Evolutionary conservation across 1,140 invertebrate species (phyloP), one percentile per base, ranked within the genome.

Genomic region (Helicoverpa zea): DNA sequence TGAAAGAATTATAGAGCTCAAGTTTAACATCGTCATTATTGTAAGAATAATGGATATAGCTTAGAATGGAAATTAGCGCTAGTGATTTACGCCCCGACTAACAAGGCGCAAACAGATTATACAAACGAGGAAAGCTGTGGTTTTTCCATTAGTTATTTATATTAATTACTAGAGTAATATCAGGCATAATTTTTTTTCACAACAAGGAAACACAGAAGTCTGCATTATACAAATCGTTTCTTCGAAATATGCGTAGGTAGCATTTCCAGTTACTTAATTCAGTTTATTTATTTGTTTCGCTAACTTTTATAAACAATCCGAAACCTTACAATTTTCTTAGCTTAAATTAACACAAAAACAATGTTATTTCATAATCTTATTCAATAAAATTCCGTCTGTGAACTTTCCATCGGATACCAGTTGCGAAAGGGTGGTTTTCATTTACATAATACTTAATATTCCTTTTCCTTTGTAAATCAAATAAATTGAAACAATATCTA

Each of bases 361-460:
- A 59, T 47, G 58, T 75, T 75, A 63, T 59, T 59, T 16, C 54
- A 59, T 47, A 43, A 59, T 63, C 35, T 61, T 49, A n/a, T 75
- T 75, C 47, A 61, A 75, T 75, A 63, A 75, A 75, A 51, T 75
- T 35, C 58, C 4, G 43, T 63, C 29, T 73, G 52, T n/a, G 52
- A 61, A 75, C 35, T 49, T 75, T 49, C 13, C 18, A 75, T 63
- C 29, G 58, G 73, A 47, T 49, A 75, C 43, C 56, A 75, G 35
- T 61, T 75, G 52, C 54, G 30, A 75, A 61, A 63, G 73, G 73
- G 56, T 51, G 73, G 35, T 61, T 75, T 23, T 49, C 35, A 61
- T 75, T 75, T 75, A 63, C 73, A 74, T 74, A 75, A 75, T 75
- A 61, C 63, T 63, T 61, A 75, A 63, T 75, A 75, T 75, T 75